A percentile compares a stretch with the other conserved stretches of the same genome.
phyloP scores from a whole-genome alignment of 64 coral and sea anemone species.

The Pocillopora damicornis region DNA sequence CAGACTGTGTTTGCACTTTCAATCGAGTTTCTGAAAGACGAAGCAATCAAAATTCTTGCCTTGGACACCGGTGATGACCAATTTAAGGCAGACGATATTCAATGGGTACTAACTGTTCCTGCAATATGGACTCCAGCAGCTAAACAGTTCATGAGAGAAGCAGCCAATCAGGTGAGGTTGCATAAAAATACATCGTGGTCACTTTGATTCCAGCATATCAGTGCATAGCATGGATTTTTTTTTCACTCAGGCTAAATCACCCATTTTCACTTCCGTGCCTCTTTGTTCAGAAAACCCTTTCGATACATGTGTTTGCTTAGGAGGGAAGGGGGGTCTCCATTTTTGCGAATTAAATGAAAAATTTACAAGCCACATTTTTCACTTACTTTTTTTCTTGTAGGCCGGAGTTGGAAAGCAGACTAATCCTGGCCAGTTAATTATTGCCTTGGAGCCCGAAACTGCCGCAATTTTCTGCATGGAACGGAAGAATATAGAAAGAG shows the following conservation, averaged over 20 bases:
- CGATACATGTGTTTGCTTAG: too few relatives aligned
- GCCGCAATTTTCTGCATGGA: conserved; percentile 1
- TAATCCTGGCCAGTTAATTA: conserved; percentile 3
- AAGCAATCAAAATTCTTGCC: background rate
- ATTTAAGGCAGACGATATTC: conserved; percentile 24
- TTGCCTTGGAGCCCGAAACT: background rate
- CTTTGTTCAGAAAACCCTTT: too few relatives aligned
- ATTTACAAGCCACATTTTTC: background rate
- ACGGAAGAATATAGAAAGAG: background rate
- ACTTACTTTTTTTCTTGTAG: background rate
- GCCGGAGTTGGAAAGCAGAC: background rate
- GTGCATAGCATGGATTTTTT: too few relatives aligned
- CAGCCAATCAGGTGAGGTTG: conserved; percentile 44
- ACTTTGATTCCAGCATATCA: too few relatives aligned
- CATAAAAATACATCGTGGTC: too few relatives aligned
- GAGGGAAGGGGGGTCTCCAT: too few relatives aligned
- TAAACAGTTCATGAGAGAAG: conserved; percentile 58
- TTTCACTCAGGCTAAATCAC: too few relatives aligned
- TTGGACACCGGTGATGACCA: conserved; percentile 26
- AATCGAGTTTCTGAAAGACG: conserved; percentile 26
- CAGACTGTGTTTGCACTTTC: conserved; percentile 23
- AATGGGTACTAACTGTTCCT: conserved; percentile 68
- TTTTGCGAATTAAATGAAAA: too few relatives aligned
- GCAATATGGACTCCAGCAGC: conserved; percentile 52
- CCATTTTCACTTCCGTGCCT: too few relatives aligned